Evolutionary conservation across 2,888 invertebrate genomes (phyloP), one percentile per base, ranked within the genome.

Genomic region (Nebria salina): DNA sequence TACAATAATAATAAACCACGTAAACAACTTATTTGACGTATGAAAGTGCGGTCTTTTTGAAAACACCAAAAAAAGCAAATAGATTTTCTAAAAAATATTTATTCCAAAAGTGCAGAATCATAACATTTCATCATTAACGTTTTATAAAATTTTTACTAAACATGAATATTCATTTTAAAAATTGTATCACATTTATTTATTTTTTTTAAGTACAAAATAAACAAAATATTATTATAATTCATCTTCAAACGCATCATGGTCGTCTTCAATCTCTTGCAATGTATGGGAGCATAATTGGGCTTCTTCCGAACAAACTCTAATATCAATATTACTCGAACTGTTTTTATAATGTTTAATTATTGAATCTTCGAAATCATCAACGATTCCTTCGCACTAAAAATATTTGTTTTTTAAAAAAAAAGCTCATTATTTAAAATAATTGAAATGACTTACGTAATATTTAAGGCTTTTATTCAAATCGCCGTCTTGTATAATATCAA

Each of bases 391-490:
- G 85, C 95, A 95, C 94, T 95, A 88, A 91, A 91, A 79, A 83
- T 84, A 85, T 70, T n/a, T 20, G 20, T 20, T 20, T 20, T 20
- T n/a, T n/a, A n/a, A n/a, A 20, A 20, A 20, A 20, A 20, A 20
- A 20, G 20, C 20, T 20, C 20, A 20, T n/a, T 13, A 76, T 78
- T 64, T 74, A 20, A 76, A 75, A 74, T 75, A 82, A 79, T 25
- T 68, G 2, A 5, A 34, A 34, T 34, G 1, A 4, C 94, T 93
- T 87, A 96, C 96, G 89, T 95, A 95, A 87, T 94, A 96, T 86
- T 95, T 94, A 25, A 97, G 88, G 83, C 96, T 96, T 89, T 95
- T 96, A 89, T 97, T 97, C 65, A 96, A 89, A 86, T 97, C 96
- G 25, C 93, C 93, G 86, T 97, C 97, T 77, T 96, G 96, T 65